phyloP scores from a whole-genome alignment of 2,113 vertebrate genomes.

The Macroglossus sobrinus region DNA sequence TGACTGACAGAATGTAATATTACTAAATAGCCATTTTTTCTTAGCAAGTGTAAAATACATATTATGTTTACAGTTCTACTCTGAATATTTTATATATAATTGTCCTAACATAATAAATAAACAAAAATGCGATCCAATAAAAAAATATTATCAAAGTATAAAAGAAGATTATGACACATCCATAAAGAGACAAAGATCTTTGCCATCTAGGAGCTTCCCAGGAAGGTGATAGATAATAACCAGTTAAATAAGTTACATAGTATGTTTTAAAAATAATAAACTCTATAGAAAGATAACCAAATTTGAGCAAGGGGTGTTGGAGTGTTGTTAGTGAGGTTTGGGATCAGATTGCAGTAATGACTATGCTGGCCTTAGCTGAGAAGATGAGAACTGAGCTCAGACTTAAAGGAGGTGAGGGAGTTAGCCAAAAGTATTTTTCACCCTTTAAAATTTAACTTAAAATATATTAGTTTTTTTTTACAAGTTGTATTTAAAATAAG shows the following conservation, averaged over 20 bases:
- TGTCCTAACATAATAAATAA: background rate
- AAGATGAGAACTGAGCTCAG: background rate
- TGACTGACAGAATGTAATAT: background rate
- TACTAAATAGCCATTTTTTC: background rate
- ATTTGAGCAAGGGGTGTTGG: no score
- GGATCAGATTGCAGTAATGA: background rate
- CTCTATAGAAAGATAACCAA: background rate
- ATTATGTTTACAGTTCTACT: background rate
- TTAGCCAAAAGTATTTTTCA: background rate
- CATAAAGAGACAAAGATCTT: background rate
- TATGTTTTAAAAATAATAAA: background rate
- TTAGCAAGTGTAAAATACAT: background rate
- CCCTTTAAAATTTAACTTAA: background rate
- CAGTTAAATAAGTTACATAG: accelerated
- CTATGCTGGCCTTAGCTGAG: background rate
- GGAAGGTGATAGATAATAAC: background rate
- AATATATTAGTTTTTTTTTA: background rate
- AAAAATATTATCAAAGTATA: background rate
- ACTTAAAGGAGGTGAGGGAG: background rate
- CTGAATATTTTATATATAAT: background rate
- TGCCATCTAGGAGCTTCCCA: background rate
- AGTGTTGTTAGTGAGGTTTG: accelerated
- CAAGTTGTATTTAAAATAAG: background rate
- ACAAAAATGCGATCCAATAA: background rate
- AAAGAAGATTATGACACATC: background rate